Evolutionary conservation across 2,888 invertebrate genomes (phyloP).

Genomic region (Therioaphis trifolii): DNA sequence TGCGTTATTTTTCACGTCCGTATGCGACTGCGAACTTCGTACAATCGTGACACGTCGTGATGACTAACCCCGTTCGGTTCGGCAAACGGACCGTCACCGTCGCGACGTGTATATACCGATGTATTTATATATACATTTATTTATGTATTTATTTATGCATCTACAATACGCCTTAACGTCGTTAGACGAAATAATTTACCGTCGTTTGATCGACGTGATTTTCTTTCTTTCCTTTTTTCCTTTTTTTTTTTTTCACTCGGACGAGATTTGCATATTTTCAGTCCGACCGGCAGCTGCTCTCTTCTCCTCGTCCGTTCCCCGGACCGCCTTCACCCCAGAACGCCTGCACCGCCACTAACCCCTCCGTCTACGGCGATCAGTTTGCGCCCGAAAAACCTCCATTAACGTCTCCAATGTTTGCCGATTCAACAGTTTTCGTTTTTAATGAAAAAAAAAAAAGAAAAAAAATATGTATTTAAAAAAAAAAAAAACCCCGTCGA

Average conservation of each 20-base stretch:
- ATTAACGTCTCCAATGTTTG: constrained; percentile 16
- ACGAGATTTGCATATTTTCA: background rate
- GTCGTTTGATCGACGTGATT: background rate
- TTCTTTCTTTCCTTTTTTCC: too few relatives aligned
- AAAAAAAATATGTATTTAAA: background rate
- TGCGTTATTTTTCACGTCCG: too few relatives aligned
- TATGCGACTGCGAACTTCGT: too few relatives aligned
- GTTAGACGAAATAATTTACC: background rate
- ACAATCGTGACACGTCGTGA: too few relatives aligned
- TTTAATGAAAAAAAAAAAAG: constrained; percentile 4
- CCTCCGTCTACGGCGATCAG: background rate
- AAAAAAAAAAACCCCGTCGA: constrained; percentile 18
- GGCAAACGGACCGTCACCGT: too few relatives aligned
- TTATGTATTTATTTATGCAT: too few relatives aligned
- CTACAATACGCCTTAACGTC: too few relatives aligned
- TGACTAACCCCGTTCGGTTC: too few relatives aligned
- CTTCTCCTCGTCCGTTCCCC: background rate
- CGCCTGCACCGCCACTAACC: background rate
- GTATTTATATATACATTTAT: too few relatives aligned
- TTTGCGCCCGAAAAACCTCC: background rate
- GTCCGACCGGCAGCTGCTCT: background rate
- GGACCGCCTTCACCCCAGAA: background rate
- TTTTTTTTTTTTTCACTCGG: background rate
- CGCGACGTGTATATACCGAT: too few relatives aligned
- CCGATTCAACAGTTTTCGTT: constrained; percentile 38